These are phyloP conservation scores for Eupithecia subumbrata DNA, from an alignment of 2,888 invertebrate species.

Conservation along the genomic window DNA sequence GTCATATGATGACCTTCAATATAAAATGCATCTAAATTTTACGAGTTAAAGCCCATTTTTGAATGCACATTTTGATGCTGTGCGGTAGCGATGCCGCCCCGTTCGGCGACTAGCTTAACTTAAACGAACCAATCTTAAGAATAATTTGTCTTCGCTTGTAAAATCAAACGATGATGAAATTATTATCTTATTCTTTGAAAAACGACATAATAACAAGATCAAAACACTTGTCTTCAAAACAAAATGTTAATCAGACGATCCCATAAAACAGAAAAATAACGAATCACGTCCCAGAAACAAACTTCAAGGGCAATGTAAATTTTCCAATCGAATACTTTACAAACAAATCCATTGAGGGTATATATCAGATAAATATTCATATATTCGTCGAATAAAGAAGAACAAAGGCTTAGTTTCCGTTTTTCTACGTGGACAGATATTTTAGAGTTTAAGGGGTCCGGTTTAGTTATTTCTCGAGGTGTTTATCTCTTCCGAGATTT, in stretches of 20 bases:
- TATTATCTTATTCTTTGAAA: neutral
- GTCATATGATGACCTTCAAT: too few species aligned
- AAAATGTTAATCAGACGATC: neutral
- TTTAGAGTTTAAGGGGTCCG: neutral
- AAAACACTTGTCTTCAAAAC: neutral
- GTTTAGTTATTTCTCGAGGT: neutral
- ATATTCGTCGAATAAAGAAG: slow-evolving; percentile 49
- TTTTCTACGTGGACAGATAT: slow-evolving; percentile 36
- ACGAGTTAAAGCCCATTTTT: too few species aligned
- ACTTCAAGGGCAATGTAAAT: slow-evolving; percentile 17
- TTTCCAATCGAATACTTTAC: slow-evolving; percentile 23
- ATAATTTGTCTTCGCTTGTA: neutral
- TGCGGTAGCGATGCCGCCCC: too few species aligned
- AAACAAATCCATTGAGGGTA: slow-evolving; percentile 21
- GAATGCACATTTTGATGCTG: too few species aligned
- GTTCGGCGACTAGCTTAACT: neutral
- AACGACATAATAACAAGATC: neutral
- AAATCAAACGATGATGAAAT: neutral
- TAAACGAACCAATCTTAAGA: neutral
- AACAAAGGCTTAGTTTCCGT: slow-evolving; percentile 38
- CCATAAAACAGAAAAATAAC: slow-evolving; percentile 2
- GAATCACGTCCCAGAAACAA: slow-evolving; percentile 8
- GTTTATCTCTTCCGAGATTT: neutral
- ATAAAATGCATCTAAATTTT: too few species aligned
- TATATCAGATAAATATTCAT: slow-evolving; percentile 50